Evolutionary conservation across 2,797 vertebrate species (phyloP).

Genomic region (Xenentodon cancila): DNA sequence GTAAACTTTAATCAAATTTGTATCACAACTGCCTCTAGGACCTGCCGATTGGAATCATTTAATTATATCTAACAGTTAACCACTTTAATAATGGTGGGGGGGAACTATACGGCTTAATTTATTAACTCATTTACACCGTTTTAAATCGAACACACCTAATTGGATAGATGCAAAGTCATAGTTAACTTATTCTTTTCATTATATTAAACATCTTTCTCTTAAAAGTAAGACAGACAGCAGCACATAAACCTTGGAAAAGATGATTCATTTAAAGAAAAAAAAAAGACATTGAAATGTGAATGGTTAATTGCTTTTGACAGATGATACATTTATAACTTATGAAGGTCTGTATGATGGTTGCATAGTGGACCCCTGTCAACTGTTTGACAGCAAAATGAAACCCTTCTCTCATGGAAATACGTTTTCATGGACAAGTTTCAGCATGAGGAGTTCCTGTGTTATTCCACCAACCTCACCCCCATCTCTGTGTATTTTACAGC

Average conservation of each 20-base stretch:
- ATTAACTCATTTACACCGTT: constrained; percentile 10
- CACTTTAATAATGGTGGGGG: neutral
- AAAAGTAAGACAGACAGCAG: neutral
- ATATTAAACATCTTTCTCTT: neutral
- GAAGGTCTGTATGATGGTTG: neutral
- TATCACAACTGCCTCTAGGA: constrained; percentile 24
- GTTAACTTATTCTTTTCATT: neutral
- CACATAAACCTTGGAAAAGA: neutral
- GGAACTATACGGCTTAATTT: constrained; percentile 4
- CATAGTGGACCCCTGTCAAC: neutral
- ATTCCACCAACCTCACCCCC: constrained; percentile 47
- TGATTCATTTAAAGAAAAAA: no score
- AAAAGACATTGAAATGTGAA: no score
- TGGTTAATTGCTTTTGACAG: constrained; percentile 4
- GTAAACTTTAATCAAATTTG: neutral
- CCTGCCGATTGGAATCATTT: constrained; percentile 19
- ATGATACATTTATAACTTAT: neutral
- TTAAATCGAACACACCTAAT: no score
- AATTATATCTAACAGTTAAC: neutral
- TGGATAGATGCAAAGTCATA: neutral
- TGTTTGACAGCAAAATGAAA: constrained; percentile 18
- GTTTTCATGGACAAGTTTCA: constrained; percentile 63
- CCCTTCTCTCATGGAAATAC: constrained; percentile 49
- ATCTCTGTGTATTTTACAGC: constrained; percentile 60
- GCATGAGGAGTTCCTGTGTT: constrained; percentile 49